A percentile compares a stretch with the other conserved stretches of the same genome.
Evolutionary conservation across 2,113 vertebrate genomes (phyloP).

Genomic region (Urocolius indicus): DNA sequence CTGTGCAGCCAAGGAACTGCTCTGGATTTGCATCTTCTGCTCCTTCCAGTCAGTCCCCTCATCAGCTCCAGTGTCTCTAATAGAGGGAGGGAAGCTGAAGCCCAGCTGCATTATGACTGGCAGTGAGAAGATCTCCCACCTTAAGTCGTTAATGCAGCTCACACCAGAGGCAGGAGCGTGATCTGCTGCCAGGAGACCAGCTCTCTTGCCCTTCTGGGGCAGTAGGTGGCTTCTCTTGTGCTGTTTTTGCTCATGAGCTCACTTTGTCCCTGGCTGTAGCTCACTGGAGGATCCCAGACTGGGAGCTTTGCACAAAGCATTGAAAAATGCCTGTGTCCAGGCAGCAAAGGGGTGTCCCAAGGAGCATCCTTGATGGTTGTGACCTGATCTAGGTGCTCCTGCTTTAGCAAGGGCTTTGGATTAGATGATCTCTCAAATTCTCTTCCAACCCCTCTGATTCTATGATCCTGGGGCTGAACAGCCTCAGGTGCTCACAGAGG

Average conservation of each 20-base stretch:
- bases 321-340: background rate
- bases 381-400: too few species aligned
- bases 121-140: background rate
- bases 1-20: background rate
- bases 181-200: background rate
- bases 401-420: too few species aligned
- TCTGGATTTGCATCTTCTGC: background rate
- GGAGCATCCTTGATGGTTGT: background rate
- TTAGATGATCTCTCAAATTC: too few species aligned
- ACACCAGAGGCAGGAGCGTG: background rate
- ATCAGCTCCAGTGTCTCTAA: background rate
- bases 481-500: background rate
- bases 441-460: too few species aligned
- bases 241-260: background rate
- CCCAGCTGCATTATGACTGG: background rate
- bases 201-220: background rate
- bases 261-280: background rate
- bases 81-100: background rate
- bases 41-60: background rate
- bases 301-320: background rate
- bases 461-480: accelerated
- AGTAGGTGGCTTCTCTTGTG: background rate
- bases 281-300: background rate
- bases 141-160: background rate
- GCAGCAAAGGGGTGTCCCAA: accelerated